These are phyloP conservation scores for Masnerella sp. DNA, from an alignment of 2,888 invertebrate species.

Conservation along the genomic window DNA sequence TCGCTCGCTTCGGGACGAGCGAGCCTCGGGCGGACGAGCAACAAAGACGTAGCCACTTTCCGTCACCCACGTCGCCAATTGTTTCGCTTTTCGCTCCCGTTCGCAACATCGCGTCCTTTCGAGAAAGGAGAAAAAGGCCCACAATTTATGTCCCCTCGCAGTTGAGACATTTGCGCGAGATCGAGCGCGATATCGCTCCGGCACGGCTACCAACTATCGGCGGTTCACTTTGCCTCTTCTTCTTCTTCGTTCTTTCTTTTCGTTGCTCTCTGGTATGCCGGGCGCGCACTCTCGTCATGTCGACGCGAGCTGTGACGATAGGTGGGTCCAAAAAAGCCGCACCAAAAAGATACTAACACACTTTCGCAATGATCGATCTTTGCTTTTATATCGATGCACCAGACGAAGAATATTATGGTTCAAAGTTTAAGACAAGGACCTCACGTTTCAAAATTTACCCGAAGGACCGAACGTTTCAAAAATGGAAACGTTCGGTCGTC, in stretches of 20 bases:
- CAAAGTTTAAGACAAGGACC: too few species aligned
- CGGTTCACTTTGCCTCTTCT: conserved; percentile 58
- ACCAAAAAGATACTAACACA: conserved; percentile 24
- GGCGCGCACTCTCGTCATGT: conserved; percentile 54
- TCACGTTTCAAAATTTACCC: too few species aligned
- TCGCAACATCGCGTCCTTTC: conserved; percentile 56
- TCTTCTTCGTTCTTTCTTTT: conserved; percentile 52
- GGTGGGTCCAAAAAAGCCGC: conserved; percentile 32
- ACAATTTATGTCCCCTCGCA: conserved; percentile 75
- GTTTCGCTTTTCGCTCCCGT: conserved; percentile 69
- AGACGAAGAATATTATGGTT: too few species aligned
- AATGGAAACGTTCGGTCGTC: too few species aligned
- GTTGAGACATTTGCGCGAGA: conserved; percentile 77
- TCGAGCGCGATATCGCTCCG: conserved; percentile 68
- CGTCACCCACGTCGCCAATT: conserved; percentile 74
- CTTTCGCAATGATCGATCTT: conserved; percentile 33
- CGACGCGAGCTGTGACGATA: conserved; percentile 60
- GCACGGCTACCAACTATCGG: conserved; percentile 64
- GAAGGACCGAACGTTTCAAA: too few species aligned
- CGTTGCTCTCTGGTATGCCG: conserved; percentile 35
- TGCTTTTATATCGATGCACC: conserved; percentile 19
- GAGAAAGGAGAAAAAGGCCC: conserved; percentile 63
- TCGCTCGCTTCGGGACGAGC: conserved; percentile 70
- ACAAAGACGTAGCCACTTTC: conserved; percentile 65
- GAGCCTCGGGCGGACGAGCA: conserved; percentile 50